Evolutionary conservation across 2,888 invertebrate genomes (phyloP).

Genomic region (Pristionchus fissidentatus): DNA sequence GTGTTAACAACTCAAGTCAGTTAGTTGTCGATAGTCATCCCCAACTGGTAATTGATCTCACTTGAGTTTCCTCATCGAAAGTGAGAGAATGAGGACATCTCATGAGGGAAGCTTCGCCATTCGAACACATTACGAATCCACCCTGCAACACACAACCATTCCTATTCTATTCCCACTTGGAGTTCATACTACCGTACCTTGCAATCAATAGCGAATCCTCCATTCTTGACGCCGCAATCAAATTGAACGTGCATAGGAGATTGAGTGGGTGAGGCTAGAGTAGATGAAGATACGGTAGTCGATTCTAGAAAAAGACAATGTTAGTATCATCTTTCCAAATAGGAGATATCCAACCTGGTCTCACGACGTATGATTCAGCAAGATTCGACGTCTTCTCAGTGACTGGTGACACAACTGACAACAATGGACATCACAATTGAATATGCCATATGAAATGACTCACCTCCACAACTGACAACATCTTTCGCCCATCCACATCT

Average conservation of each 20-base stretch:
- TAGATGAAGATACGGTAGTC: background rate
- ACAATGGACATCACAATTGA: background rate
- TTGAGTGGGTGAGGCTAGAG: background rate
- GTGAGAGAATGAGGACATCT: constrained; percentile 1
- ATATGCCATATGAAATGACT: background rate
- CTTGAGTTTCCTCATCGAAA: constrained; percentile 33
- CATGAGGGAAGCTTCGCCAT: constrained; percentile 18
- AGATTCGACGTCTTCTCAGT: too few relatives aligned
- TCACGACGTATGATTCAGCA: too few relatives aligned
- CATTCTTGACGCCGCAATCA: constrained; percentile 30
- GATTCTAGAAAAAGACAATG: too few relatives aligned
- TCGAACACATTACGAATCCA: constrained; percentile 38
- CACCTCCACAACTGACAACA: constrained; percentile 1
- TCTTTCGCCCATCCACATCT: background rate
- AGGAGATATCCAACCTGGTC: too few relatives aligned
- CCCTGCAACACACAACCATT: constrained; percentile 1
- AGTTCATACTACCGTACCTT: background rate
- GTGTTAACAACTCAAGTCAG: background rate
- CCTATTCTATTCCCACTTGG: too few relatives aligned
- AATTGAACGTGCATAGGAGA: background rate
- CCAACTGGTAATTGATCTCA: background rate
- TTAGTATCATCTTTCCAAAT: too few relatives aligned
- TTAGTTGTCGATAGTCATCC: background rate
- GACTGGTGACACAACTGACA: too few relatives aligned
- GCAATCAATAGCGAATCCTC: constrained; percentile 46